Base-by-base conservation (phyloP, 1,140 invertebrate genomes). In the Drosophila parvula region DNA sequence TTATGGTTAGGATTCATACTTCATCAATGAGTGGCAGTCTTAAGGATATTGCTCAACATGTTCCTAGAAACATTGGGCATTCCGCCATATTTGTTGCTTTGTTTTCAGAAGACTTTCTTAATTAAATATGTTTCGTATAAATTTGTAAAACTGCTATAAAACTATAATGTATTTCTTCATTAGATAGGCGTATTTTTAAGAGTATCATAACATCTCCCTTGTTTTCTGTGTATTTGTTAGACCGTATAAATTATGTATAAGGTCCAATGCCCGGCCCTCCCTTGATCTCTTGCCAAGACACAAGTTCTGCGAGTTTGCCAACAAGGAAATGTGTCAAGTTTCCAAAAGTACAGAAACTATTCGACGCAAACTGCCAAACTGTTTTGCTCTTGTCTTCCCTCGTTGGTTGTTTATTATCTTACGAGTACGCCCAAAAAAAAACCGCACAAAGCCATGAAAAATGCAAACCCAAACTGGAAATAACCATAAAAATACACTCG, bases 241-340 rank as follows among this genome's bases (percentile, higher is more conserved):
- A 68, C 36, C 45, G 32, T 45, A 53, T 43, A 40, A 38, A 47
- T 40, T 40, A 38, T 74, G 58, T 38, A 61, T 18, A 45, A 27
- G 12, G n/a, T 60, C 16, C 18, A 59, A 34, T n/a, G 22, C 28
- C 47, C 27, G 41, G 34, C 47, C 38, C 7, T 16, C 12, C 36
- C 65, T 65, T 41, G 57, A 62, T 74, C 47, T 62, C 30, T 22
- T 45, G 47, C 48, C 69, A 74, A 74, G 36, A 58, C 16, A 30
- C 18, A 18, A 51, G 27, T 60, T 56, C 43, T 62, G 45, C 38
- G 36, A 56, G 38, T 30, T 59, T 78, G 79, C 67, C 79, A 81
- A 78, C 59, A 48, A 53, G 51, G 55, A 64, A 83, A 83, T 83
- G 59, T 82, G 69, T 82, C 69, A 79, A 74, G 63, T 64, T 45